Evolutionary conservation across 37 sponge, comb jelly and placozoan genomes (phyloP).

Genomic region (Aplysina aerophoba): DNA sequence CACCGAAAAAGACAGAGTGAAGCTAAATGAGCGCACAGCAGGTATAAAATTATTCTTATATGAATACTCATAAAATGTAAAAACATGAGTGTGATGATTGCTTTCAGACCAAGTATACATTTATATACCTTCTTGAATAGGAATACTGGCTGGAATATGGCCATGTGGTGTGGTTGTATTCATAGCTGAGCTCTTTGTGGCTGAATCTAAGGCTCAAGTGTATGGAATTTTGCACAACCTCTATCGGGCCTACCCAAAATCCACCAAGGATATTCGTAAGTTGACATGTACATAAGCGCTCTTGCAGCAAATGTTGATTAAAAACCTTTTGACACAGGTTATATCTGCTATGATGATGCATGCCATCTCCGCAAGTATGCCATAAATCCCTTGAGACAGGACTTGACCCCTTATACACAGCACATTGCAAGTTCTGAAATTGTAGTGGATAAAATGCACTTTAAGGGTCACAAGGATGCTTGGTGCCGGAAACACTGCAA

Average conservation of each 20-base stretch:
- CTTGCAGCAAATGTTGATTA: neutral
- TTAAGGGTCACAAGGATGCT: slow-evolving; percentile 44
- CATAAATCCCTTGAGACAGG: neutral
- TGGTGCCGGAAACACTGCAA: slow-evolving; percentile 58
- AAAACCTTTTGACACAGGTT: slow-evolving; percentile 25
- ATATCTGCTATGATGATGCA: slow-evolving; percentile 47
- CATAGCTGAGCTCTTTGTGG: slow-evolving; percentile 17
- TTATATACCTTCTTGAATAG: neutral
- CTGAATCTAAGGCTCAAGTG: slow-evolving; percentile 38
- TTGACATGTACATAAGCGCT: too few relatives aligned
- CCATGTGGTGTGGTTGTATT: slow-evolving; percentile 53
- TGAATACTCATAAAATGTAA: neutral
- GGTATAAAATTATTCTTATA: neutral
- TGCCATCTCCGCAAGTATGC: slow-evolving; percentile 32
- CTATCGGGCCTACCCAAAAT: neutral
- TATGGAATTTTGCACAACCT: slow-evolving; percentile 31
- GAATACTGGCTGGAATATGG: slow-evolving; percentile 46
- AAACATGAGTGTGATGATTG: too few relatives aligned
- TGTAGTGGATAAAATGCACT: slow-evolving; percentile 59
- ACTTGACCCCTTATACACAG: slow-evolving; percentile 2
- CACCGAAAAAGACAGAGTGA: slow-evolving; percentile 12
- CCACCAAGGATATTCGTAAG: neutral
- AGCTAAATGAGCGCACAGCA: neutral
- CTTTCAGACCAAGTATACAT: neutral
- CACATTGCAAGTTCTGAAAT: slow-evolving; percentile 11